Conservation (phyloP, 2,797 vertebrate species). For the Valencia hispanica region DNA sequence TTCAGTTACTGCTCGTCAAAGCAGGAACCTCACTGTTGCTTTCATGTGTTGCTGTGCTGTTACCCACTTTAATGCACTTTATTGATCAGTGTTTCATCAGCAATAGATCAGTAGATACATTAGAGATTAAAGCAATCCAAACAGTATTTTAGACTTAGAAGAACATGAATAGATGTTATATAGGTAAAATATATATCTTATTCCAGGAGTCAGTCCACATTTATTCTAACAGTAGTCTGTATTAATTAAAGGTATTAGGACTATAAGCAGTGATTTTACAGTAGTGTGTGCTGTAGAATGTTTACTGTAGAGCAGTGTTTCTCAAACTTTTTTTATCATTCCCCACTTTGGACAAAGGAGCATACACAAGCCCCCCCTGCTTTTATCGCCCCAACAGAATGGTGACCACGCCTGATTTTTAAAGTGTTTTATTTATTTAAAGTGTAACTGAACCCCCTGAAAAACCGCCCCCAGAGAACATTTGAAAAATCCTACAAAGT, state of each 20-base stretch:
- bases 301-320: slow-evolving; percentile 40
- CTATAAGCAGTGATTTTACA: slow-evolving; percentile 11
- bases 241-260: slow-evolving; percentile 19
- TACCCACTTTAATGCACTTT: slow-evolving; percentile 76
- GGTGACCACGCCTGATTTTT: too few species aligned
- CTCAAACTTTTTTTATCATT: too few species aligned
- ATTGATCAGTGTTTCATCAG: slow-evolving; percentile 60
- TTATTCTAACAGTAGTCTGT: slow-evolving; percentile 23
- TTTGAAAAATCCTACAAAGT: too few species aligned
- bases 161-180: neutral
- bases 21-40: slow-evolving; percentile 20
- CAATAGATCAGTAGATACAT: slow-evolving; percentile 5
- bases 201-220: slow-evolving; percentile 29
- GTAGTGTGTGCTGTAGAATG: slow-evolving; percentile 35
- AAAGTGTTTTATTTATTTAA: too few species aligned
- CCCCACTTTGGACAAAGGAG: too few species aligned
- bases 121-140: slow-evolving; percentile 24
- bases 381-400: too few species aligned
- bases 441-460: too few species aligned
- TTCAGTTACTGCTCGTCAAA: slow-evolving; percentile 36
- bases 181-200: slow-evolving; percentile 6
- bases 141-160: slow-evolving; percentile 1
- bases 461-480: too few species aligned
- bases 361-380: too few species aligned
- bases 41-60: slow-evolving; percentile 43